Evolutionary conservation across 2,888 invertebrate genomes (phyloP), one percentile per base, ranked within the genome.

Genomic region (Zelleria hepariella): DNA sequence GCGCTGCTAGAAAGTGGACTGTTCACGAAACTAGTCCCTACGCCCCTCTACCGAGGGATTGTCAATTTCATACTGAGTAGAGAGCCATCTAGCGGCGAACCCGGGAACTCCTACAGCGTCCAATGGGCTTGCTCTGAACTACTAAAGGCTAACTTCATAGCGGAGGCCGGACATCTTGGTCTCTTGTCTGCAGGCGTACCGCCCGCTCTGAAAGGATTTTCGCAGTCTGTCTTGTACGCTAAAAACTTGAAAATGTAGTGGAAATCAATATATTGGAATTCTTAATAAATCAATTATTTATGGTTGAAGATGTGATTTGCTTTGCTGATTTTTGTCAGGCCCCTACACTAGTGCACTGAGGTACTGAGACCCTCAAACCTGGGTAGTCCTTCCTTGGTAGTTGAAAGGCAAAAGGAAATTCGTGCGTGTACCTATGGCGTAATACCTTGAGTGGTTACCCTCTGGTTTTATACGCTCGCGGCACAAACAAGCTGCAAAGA

Each of bases 161-260:
- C 87, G 0, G 89, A 89, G 61, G 88, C 86, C 0, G 89, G 89
- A 1, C 79, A 85, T 56, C 64, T 89, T 0, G 72, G 76, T 26
- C 69, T 89, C 0, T 59, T 79, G 59, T 67, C 69, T 5, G 63
- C 73, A 2, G 79, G 82, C 0, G 74, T 82, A 0, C 88, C 89
- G 0, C 42, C 73, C 0, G 63, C 82, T 1, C 70, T 89, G 1
- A 73, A 80, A 10, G 80, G 83, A 0, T 89, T 88, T 66, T 72
- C 83, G 0, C 77, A 85, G 60, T 68, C 82, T 4, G 70, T 87
- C 27, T 63, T 71, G n/a, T 80, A 71, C 68, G 73, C 70, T 65
- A 80, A 73, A 62, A 76, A 80, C 62, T 66, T 73, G 59, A 63
- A 68, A 61, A 71, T 15, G 64, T 58, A 67, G 62, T 66, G 63